Base-by-base conservation (phyloP, 2,113 vertebrate species). In the Herpailurus yagouaroundi region DNA sequence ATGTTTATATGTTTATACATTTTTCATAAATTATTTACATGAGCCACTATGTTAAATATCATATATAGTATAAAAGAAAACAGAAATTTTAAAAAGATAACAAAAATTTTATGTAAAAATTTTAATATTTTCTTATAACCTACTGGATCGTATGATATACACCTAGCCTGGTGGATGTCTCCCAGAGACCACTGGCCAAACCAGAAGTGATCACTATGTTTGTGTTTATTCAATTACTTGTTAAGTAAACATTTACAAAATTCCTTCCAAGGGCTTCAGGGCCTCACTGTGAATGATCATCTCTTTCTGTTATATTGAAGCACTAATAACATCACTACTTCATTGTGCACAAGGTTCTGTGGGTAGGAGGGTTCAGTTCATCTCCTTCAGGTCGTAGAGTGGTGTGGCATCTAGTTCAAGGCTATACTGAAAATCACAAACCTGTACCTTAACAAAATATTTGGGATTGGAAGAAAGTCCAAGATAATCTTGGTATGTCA, bases 21-120 rank as follows among this genome's bases (percentile, higher is more conserved):
- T 55, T 81, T 69, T 93, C 60, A 41, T 82, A 93, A 92, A 89
- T 91, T 94, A 87, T 33, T 86, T 88, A 88, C 4, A 80, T 52
- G 13, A 48, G 84, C 15, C 15, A 15, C 15, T 41, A 25, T 74
- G 27, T 5, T 84, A 80, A 91, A n/a, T 68, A 45, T 77, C 36
- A 80, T 38, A 13, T 21, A 23, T 0, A 86, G 68, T 76, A 73
- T 83, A 82, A 85, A 77, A 84, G 48, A 83, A 95, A 50, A 86
- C 10, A 85, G 64, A 87, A 45, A 12, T 27, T 55, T 63, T 3
- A 23, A 91, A 91, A 86, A 68, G 38, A 33, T 86, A 33, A 87
- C 73, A 76, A 87, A 48, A 77, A 41, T 25, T 76, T 76, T 21
- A 63, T 36, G 7, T 76, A 81, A 23, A 97, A 80, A 76, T 38